Evolutionary conservation across 2,113 vertebrate genomes (phyloP).

Genomic region (Chunga burmeisteri): DNA sequence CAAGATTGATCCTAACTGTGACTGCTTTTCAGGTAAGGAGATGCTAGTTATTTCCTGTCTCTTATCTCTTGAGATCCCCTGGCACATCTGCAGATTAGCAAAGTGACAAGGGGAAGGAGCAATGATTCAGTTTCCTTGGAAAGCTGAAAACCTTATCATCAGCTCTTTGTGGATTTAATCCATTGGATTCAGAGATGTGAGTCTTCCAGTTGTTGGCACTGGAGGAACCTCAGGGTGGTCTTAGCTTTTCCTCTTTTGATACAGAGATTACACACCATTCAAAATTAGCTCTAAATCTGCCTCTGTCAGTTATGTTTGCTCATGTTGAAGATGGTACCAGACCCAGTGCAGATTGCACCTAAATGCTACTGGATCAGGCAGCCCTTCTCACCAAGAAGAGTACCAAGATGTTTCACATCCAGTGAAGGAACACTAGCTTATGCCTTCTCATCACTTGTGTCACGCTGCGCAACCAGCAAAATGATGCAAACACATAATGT

Average conservation of each 20-base stretch:
- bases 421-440: background rate
- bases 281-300: background rate
- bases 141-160: background rate
- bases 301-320: background rate
- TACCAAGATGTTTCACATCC: background rate
- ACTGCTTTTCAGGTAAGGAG: slow-evolving; percentile 92
- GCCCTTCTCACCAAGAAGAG: background rate
- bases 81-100: background rate
- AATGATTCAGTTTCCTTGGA: background rate
- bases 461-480: background rate
- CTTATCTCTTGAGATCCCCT: background rate
- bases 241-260: background rate
- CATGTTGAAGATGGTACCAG: background rate
- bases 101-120: background rate
- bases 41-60: background rate
- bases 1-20: slow-evolving; percentile 98
- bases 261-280: background rate
- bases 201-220: background rate
- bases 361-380: background rate
- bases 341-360: background rate
- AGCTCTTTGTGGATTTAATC: background rate
- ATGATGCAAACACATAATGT: background rate
- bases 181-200: background rate
- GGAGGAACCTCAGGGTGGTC: background rate
- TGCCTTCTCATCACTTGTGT: background rate